Base-by-base conservation (phyloP, 2,797 vertebrate species). In the Triplophysa yarkandensis region DNA sequence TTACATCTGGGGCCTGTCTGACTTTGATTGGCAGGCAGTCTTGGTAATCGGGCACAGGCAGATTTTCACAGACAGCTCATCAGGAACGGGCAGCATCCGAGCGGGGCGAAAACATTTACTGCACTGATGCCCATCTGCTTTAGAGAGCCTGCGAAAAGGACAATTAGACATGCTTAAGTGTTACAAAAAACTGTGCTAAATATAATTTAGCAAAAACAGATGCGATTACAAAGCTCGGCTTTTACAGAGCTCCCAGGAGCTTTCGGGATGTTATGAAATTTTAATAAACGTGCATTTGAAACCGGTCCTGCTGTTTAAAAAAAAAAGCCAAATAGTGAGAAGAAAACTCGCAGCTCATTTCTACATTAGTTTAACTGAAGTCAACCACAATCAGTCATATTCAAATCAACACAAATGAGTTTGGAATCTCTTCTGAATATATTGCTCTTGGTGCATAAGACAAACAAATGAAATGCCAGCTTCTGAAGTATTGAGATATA, bases 21-120 rank as follows among this genome's bases (percentile, higher is more conserved):
- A 25, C 60, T 68, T 71, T 77, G 74, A 79, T 19, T 80, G 77
- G 70, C 74, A 80, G 64, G 54, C 19, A 8, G 23, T 48, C 55
- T 71, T 34, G 41, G 34, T 32, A 58, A 79, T 78, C 13, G 44
- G 43, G 17, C 9, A 57, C 36, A 74, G 36, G 55, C 21, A 25
- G 36, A 74, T 64, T 74, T 76, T 74, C 72, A 57, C 54, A 71
- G 77, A 57, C 62, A 62, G 69, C 70, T 79, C 62, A 55, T 82
- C 69, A 77, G 54, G 19, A 46, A 34, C 54, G 32, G 74, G 25
- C 58, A 28, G 17, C 17, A 63, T 72, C 23, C 10, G 6, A 52
- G 23, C 50, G 16, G 54, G 23, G 9, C 6, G 52, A 50, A n/a
- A n/a, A 19, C 61, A 65, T 65, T 73, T 57, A 6, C n/a, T 13